Evolutionary conservation across 2,797 vertebrate genomes (phyloP), one percentile per base, ranked within the genome.

Genomic region (Aselliscus stoliczkanus): DNA sequence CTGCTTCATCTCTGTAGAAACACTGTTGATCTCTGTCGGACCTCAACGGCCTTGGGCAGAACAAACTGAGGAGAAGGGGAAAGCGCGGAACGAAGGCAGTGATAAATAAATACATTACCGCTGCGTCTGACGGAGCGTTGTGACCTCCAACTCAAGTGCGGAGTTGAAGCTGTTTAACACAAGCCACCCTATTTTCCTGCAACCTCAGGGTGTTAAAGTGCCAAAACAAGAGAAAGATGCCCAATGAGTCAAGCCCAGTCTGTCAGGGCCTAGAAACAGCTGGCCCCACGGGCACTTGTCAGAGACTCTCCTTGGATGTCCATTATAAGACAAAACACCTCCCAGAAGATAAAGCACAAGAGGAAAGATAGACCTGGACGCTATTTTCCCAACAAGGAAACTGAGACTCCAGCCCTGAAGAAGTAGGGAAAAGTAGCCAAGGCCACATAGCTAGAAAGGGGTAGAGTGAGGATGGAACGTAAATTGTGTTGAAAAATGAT

Each of bases 31-130:
- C 99, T 99, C 98, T 98, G 98, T 98, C 96, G 93, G 98, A 98
- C 98, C 98, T 97, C 98, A 80, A 98, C 88, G 98, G 99, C 99
- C 99, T 99, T 99, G 99, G 99, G 99, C 98, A 98, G 98, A 98
- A 98, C 98, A 98, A 98, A 98, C 98, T 93, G 98, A 98, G 98
- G 97, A 94, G 81, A 75, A 27, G 77, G 93, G 37, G 96, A 96
- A 96, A 58, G 76, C 20, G 1, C 88, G 98, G 98, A 96, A 97
- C 70, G 31, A 95, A 91, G 97, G 98, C 98, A 98, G 97, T 98
- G 98, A 99, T 98, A 98, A 98, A 99, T 98, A 99, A 98, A 98
- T 98, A 98, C 98, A 98, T 98, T 98, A 98, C 98, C 95, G 72
- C 93, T 25, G 96, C 98, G 98, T 97, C 97, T 98, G 98, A 99